Conservation (phyloP, 2,797 vertebrate genomes). For the Euphonia xanthogaster region DNA sequence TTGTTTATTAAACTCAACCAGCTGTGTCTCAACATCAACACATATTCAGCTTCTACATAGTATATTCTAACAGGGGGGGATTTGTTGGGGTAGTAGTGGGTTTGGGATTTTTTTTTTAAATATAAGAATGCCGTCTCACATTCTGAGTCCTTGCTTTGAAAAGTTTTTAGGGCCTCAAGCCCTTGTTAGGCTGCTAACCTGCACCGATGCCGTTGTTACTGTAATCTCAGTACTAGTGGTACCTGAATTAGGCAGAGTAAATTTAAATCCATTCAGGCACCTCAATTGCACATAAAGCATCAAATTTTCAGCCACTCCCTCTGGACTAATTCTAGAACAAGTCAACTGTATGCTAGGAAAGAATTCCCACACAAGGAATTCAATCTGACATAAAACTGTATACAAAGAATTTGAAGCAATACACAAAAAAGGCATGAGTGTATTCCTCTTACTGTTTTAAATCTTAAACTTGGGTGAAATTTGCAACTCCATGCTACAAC, state of each 20-base stretch:
- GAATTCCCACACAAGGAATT: background rate
- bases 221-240: accelerated
- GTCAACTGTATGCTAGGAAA: background rate
- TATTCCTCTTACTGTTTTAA: background rate
- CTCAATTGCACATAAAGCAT: background rate
- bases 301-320: background rate
- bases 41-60: background rate
- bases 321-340: background rate
- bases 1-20: background rate
- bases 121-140: background rate
- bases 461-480: background rate
- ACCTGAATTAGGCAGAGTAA: background rate
- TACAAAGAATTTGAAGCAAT: background rate
- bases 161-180: background rate
- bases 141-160: background rate
- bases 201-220: background rate
- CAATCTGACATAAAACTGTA: background rate
- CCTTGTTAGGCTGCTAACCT: background rate
- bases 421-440: background rate
- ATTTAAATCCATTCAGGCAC: background rate
- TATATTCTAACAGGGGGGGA: background rate
- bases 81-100: background rate
- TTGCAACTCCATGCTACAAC: background rate
- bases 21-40: background rate
- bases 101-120: background rate